These are phyloP conservation scores for Zonotrichia leucophrys DNA, from an alignment of 2,113 vertebrate genomes.

Conservation along the genomic window DNA sequence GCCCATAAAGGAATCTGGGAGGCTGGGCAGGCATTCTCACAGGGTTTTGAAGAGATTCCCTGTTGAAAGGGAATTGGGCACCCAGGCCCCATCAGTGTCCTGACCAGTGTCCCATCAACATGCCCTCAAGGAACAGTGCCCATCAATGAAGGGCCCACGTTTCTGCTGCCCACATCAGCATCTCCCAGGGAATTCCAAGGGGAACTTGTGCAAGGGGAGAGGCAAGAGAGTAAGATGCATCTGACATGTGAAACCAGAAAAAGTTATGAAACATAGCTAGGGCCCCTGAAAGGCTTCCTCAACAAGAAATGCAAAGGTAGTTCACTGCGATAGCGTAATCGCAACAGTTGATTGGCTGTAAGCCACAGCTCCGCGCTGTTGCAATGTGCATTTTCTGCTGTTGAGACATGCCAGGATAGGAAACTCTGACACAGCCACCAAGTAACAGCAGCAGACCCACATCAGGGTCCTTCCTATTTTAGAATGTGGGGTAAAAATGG, in stretches of 20 bases:
- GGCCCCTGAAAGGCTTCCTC: constrained; percentile 39
- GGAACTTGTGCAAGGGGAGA: not conserved
- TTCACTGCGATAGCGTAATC: not conserved
- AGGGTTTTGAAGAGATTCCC: not conserved
- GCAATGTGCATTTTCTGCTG: constrained; percentile 51
- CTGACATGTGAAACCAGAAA: constrained; percentile 38
- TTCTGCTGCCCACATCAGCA: not conserved
- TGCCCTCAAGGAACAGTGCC: accelerated
- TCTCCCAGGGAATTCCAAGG: not conserved
- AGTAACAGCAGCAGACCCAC: not conserved
- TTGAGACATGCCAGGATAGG: constrained; percentile 46
- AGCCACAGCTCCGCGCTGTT: constrained; percentile 36
- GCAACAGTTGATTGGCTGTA: constrained; percentile 40
- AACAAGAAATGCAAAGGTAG: not conserved
- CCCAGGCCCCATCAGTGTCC: not conserved
- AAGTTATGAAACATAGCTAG: constrained; percentile 47
- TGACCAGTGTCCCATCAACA: accelerated
- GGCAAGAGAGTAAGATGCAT: not conserved
- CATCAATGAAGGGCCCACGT: not conserved
- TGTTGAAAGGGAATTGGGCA: not conserved
- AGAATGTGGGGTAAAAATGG: not conserved
- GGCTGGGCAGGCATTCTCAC: not conserved
- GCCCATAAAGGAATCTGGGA: not conserved
- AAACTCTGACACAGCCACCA: constrained; percentile 23
- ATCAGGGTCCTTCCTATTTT: not conserved